Evolutionary conservation across 2,888 invertebrate species (phyloP).

Genomic region (Tachina fera): DNA sequence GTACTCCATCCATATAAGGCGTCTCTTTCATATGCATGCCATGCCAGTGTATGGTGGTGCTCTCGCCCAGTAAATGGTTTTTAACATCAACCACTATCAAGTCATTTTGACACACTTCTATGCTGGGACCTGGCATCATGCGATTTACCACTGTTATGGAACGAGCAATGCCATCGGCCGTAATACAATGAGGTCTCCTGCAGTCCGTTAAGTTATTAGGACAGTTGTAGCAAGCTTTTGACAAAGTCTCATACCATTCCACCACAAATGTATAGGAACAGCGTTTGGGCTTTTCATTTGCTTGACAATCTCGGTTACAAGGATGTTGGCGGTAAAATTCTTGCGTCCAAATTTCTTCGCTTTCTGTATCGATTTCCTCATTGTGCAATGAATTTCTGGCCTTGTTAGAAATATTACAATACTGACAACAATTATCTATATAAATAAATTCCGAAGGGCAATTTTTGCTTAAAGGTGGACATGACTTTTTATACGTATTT

Average conservation of each 20-base stretch:
- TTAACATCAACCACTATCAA: slow-evolving; percentile 91
- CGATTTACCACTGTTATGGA: slow-evolving; percentile 92
- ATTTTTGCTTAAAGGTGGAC: slow-evolving; percentile 77
- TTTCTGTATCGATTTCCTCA: slow-evolving; percentile 47
- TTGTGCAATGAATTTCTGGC: neutral
- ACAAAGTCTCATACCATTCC: slow-evolving; percentile 93
- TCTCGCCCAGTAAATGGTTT: slow-evolving; percentile 91
- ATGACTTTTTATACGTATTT: slow-evolving; percentile 79
- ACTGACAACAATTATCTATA: slow-evolving; percentile 79
- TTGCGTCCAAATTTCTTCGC: slow-evolving; percentile 77
- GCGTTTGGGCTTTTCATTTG: slow-evolving; percentile 84
- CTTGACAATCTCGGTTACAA: slow-evolving; percentile 86
- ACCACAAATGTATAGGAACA: slow-evolving; percentile 86
- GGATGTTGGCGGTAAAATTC: slow-evolving; percentile 83
- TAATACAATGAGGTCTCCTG: slow-evolving; percentile 89
- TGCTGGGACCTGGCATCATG: slow-evolving; percentile 92
- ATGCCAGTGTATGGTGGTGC: slow-evolving; percentile 96
- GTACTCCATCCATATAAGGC: slow-evolving; percentile 95
- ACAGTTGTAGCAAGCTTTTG: slow-evolving; percentile 94
- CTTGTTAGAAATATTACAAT: slow-evolving; percentile 71
- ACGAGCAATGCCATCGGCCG: slow-evolving; percentile 91
- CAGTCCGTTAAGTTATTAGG: slow-evolving; percentile 91
- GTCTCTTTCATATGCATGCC: slow-evolving; percentile 91
- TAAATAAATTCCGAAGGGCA: slow-evolving; percentile 78
- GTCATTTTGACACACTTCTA: slow-evolving; percentile 95